phyloP scores from a whole-genome alignment of 1,140 invertebrate species.

The Neodiprion pinetum region DNA sequence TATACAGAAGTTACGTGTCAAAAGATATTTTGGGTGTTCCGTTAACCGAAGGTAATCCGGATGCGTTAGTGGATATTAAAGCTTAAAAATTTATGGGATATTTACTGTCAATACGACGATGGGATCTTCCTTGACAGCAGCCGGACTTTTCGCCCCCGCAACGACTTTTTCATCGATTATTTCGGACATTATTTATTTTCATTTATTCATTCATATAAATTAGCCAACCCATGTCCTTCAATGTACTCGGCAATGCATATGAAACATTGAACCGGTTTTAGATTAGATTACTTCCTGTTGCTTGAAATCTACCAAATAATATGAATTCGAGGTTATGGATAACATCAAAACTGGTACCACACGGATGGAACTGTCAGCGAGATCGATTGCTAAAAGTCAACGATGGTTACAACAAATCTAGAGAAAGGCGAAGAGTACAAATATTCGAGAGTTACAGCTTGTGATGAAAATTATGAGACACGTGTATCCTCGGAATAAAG shows the following conservation, averaged over 20 bases:
- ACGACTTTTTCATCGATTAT: slow-evolving; percentile 60
- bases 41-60: too few species aligned
- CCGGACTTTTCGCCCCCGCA: slow-evolving; percentile 53
- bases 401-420: too few species aligned
- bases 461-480: too few species aligned
- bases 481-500: slow-evolving; percentile 6
- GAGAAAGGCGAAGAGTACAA: too few species aligned
- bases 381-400: not conserved
- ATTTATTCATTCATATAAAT: not conserved
- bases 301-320: not conserved
- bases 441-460: too few species aligned
- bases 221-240: not conserved
- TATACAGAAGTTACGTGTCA: too few species aligned
- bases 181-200: slow-evolving; percentile 47
- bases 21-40: too few species aligned
- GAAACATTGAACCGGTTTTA: not conserved
- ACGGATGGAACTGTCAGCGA: not conserved
- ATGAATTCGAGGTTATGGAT: not conserved
- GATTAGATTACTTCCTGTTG: not conserved
- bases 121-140: slow-evolving; percentile 56
- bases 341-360: not conserved
- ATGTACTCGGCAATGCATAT: not conserved
- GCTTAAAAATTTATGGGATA: slow-evolving; percentile 1
- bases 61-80: not conserved
- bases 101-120: slow-evolving; percentile 56